Evolutionary conservation across 2,797 vertebrate species (phyloP), one percentile per base, ranked within the genome.

Genomic region (Pipistrellus pipistrellus): DNA sequence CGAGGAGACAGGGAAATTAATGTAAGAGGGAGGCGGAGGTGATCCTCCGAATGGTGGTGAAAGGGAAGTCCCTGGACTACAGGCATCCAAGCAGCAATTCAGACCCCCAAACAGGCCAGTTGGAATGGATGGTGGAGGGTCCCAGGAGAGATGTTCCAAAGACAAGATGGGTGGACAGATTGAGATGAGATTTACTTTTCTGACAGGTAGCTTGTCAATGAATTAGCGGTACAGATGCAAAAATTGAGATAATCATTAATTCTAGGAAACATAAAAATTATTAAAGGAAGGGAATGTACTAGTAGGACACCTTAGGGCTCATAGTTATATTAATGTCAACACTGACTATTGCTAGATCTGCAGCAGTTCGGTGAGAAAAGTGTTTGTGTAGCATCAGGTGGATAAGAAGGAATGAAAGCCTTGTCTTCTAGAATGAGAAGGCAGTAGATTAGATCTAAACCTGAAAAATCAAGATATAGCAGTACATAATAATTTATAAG

Each of bases 181-280:
- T 77, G 25, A 83, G 64, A 68, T 86, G 88, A 91, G 80, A 95
- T 78, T 93, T 62, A 91, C 18, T 77, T 20, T 83, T 91, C 95
- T 59, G 59, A 35, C 51, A 92, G 21, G 88, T 17, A 64, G 27
- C 78, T 86, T 75, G 46, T 23, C 3, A 0, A 69, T 83, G 48
- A 75, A 83, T 96, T 83, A 78, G n/a, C 89, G 68, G 14, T 17
- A 72, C 17, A 32, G n/a, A 89, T 25, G 66, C 35, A 78, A 18
- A 95, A 84, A 81, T 38, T 21, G 55, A 85, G 57, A 85, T 9
- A 68, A 68, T 78, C 66, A 62, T 78, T 94, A 82, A 91, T 75
- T 96, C 15, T 62, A 20, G 17, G 12, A 30, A 51, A 84, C n/a
- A 82, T 41, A 86, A 82, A 92, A 91, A 17, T 4, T 51, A 69